Conservation (phyloP, 2,113 vertebrate genomes). For the Coryphaenoides rupestris region DNA sequence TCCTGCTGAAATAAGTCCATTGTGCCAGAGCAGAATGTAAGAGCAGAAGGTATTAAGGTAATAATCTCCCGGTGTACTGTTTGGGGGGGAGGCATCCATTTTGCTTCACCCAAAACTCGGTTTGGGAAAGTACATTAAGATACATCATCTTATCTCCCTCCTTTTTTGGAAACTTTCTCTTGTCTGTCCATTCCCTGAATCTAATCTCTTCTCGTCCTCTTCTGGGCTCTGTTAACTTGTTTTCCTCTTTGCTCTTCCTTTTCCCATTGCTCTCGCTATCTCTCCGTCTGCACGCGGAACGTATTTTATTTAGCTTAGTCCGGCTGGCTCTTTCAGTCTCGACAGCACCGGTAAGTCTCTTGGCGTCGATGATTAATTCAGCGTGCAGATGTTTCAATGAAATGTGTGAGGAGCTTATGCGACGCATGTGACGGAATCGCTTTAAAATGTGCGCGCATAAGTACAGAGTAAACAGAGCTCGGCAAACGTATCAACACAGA, state of each 20-base stretch:
- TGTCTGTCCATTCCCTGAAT: not conserved
- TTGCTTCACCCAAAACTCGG: constrained; percentile 28
- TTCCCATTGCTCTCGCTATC: not conserved
- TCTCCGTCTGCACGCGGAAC: not conserved
- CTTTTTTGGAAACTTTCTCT: not conserved
- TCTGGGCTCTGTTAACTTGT: not conserved
- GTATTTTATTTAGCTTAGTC: constrained; percentile 6
- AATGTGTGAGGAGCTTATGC: not conserved
- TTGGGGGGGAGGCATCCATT: constrained; percentile 16
- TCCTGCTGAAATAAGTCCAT: constrained; percentile 45
- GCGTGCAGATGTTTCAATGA: not conserved
- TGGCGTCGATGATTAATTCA: not conserved
- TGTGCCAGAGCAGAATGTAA: constrained; percentile 38
- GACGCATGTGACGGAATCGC: no score
- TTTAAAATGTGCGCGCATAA: no score
- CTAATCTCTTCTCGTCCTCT: constrained; percentile 14
- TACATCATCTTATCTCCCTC: constrained; percentile 19
- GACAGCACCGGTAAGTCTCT: not conserved
- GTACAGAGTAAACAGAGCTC: no score
- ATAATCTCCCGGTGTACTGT: no score
- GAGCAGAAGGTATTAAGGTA: constrained; percentile 37
- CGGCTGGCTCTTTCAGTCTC: constrained; percentile 1
- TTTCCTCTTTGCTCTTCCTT: constrained; percentile 2
- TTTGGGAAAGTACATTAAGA: constrained; percentile 28
- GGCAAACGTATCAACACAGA: no score